Percentiles rank a stretch among this genome's conserved stretches.
phyloP scores from a whole-genome alignment of 2,113 vertebrate species.

The Melanerpes formicivorus region DNA sequence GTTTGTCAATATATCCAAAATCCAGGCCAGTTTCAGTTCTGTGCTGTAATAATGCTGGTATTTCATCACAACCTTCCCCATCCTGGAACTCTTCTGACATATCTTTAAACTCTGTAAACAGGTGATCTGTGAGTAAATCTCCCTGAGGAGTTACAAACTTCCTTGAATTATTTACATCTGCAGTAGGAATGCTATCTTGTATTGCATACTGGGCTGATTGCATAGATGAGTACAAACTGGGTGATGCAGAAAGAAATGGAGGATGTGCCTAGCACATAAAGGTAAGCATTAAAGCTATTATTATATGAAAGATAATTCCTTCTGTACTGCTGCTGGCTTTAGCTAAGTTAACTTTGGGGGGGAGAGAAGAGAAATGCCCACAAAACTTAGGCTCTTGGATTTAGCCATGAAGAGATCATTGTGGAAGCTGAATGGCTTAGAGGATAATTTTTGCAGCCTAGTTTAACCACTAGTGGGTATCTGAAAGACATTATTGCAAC shows the following conservation, averaged over 20 bases:
- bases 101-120: conserved; percentile 31
- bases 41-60: not conserved
- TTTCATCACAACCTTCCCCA: not conserved
- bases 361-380: not conserved
- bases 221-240: not conserved
- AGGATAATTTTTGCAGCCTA: not conserved
- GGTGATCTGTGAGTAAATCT: conserved; percentile 62
- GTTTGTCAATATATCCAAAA: conserved; percentile 30
- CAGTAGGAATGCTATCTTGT: conserved; percentile 19
- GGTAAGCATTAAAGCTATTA: not conserved
- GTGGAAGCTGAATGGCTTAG: not conserved
- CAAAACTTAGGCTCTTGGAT: conserved; percentile 1
- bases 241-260: not conserved
- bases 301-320: not conserved
- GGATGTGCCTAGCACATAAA: not conserved
- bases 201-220: not conserved
- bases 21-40: conserved; percentile 16
- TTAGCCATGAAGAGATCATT: not conserved
- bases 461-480: not conserved
- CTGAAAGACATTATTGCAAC: not conserved
- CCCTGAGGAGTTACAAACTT: conserved; percentile 37
- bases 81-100: conserved; percentile 14
- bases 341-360: not conserved
- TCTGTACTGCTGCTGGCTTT: not conserved
- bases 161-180: conserved; percentile 56